Evolutionary conservation across 2,888 invertebrate genomes (phyloP).

Genomic region (Oligia strigilis): DNA sequence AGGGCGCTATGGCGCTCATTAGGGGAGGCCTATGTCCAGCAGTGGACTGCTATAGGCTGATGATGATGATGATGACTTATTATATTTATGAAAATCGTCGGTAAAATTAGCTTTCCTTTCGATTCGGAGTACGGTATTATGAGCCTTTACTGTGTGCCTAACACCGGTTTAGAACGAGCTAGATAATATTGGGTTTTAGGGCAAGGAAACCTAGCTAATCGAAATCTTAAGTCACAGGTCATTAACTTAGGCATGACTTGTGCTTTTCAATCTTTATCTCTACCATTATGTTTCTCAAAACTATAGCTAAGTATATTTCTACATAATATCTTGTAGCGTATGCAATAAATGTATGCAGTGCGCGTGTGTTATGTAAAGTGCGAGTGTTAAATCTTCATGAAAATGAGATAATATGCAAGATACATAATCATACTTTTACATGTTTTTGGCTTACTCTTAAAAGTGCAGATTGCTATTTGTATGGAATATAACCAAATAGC

Average conservation of each 20-base stretch:
- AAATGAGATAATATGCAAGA: too few species aligned
- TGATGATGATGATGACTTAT: neutral
- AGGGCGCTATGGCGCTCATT: too few species aligned
- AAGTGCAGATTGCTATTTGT: neutral
- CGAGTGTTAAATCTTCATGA: neutral
- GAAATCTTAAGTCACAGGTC: neutral
- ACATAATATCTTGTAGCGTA: neutral
- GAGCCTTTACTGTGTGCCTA: neutral
- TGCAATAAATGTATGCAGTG: neutral
- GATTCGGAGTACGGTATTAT: neutral
- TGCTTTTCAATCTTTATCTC: neutral
- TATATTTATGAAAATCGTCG: constrained; percentile 37
- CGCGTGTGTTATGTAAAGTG: neutral
- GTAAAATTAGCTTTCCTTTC: constrained; percentile 20
- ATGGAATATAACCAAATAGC: neutral
- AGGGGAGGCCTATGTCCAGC: too few species aligned
- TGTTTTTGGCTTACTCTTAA: neutral
- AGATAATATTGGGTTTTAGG: neutral
- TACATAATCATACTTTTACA: neutral
- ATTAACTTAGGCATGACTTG: constrained; percentile 9
- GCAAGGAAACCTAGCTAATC: neutral
- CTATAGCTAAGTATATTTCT: neutral
- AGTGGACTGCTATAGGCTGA: too few species aligned
- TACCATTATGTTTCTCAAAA: neutral
- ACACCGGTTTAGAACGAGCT: neutral